Conservation (phyloP, 2,888 invertebrate species). For the Aquatica leii region DNA sequence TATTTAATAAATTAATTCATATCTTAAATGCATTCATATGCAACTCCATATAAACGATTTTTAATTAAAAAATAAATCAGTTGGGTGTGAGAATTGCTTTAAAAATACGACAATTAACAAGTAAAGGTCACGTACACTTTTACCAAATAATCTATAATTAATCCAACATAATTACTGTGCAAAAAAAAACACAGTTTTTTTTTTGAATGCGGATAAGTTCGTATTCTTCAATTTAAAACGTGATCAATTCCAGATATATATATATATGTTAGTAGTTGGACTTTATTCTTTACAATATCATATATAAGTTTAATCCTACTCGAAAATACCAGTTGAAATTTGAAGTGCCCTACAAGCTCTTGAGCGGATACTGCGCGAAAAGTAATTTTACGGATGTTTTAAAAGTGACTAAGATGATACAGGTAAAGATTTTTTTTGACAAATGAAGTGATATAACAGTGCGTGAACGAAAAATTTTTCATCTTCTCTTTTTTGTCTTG, state of each 20-base stretch:
- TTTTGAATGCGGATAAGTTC: neutral
- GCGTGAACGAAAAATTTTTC: too few relatives aligned
- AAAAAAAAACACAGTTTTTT: neutral
- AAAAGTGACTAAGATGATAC: neutral
- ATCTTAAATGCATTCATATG: too few relatives aligned
- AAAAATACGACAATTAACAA: too few relatives aligned
- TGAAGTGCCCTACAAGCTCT: neutral
- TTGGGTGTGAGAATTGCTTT: too few relatives aligned
- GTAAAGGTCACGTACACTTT: too few relatives aligned
- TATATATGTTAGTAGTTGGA: conserved; percentile 31
- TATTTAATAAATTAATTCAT: too few relatives aligned
- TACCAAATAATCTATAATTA: too few relatives aligned
- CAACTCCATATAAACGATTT: too few relatives aligned
- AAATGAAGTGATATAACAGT: neutral
- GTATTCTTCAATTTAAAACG: conserved; percentile 23
- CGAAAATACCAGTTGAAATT: conserved; percentile 17
- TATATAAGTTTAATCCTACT: conserved; percentile 30
- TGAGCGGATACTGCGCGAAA: too few relatives aligned
- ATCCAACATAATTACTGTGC: too few relatives aligned
- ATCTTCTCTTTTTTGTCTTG: too few relatives aligned
- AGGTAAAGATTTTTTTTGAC: neutral
- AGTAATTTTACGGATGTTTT: neutral
- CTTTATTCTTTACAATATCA: conserved; percentile 32
- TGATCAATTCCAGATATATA: conserved; percentile 30
- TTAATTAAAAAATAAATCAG: too few relatives aligned